A percentile compares a stretch with the other conserved stretches of the same genome.
These are phyloP conservation scores for Hydra vulgaris DNA, from an alignment of 30 jellyfish, hydroid and myxozoan genomes.

Conservation along the genomic window DNA sequence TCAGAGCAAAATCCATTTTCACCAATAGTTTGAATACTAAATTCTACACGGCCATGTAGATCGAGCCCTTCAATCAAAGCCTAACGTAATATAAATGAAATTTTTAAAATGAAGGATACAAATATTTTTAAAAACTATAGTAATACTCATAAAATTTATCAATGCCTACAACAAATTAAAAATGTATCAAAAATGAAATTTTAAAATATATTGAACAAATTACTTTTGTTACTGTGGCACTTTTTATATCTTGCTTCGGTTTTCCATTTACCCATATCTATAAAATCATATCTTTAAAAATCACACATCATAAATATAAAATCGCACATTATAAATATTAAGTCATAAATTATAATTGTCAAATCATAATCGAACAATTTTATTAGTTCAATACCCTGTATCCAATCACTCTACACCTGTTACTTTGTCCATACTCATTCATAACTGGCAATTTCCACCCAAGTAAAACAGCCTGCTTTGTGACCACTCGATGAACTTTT, in stretches of 20 bases:
- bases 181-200: neutral
- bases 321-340: neutral
- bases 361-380: neutral
- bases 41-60: conserved; percentile 65
- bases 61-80: conserved; percentile 66
- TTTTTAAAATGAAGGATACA: neutral
- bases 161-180: neutral
- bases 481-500: conserved; percentile 66
- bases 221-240: conserved; percentile 41
- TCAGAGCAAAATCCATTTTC: conserved; percentile 88
- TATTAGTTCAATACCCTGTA: conserved; percentile 39
- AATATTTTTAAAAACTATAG: neutral
- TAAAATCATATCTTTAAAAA: too few relatives aligned
- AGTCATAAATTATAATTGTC: too few relatives aligned
- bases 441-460: conserved; percentile 86
- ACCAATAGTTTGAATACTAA: conserved; percentile 83
- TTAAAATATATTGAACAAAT: neutral
- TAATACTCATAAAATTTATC: conserved; percentile 1
- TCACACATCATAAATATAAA: neutral
- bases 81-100: conserved; percentile 13
- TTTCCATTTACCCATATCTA: conserved; percentile 89
- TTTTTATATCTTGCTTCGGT: conserved; percentile 67
- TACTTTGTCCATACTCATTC: conserved; percentile 75
- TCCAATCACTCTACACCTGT: conserved; percentile 78
- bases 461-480: conserved; percentile 59